Evolutionary conservation across 2,113 vertebrate genomes (phyloP).

Genomic region (Myotis davidii): DNA sequence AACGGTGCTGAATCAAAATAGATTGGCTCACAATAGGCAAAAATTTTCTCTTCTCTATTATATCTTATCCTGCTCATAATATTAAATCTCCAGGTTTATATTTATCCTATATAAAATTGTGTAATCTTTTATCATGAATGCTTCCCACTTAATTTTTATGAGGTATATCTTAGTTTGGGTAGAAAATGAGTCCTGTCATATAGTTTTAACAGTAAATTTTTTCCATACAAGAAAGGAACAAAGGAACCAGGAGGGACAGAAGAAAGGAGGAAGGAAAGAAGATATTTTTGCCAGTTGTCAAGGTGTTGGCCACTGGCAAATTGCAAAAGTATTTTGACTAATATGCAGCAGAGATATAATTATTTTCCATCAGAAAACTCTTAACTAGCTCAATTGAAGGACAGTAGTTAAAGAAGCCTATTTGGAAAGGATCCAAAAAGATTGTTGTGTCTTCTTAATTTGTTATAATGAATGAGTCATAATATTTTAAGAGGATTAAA

Average conservation of each 20-base stretch:
- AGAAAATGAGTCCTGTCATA: background rate
- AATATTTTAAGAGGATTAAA: slow-evolving; percentile 51
- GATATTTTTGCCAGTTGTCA: background rate
- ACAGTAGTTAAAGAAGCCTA: background rate
- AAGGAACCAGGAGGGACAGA: background rate
- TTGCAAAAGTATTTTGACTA: background rate
- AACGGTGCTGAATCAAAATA: background rate
- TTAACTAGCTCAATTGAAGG: background rate
- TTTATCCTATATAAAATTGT: background rate
- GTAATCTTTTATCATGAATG: background rate
- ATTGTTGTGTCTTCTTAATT: slow-evolving; percentile 21
- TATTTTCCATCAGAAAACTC: background rate
- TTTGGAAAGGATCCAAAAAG: slow-evolving; percentile 24
- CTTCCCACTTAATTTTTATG: slow-evolving; percentile 2
- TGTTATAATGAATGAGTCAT: slow-evolving; percentile 47
- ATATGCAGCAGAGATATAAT: background rate
- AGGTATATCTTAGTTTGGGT: background rate
- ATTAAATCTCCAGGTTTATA: background rate
- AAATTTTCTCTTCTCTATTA: background rate
- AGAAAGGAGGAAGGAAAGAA: background rate
- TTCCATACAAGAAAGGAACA: background rate
- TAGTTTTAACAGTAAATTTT: background rate
- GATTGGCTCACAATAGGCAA: background rate
- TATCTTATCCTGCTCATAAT: background rate
- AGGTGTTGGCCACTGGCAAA: background rate